Evolutionary conservation across 2,888 invertebrate genomes (phyloP).

Genomic region (Mantis religiosa): DNA sequence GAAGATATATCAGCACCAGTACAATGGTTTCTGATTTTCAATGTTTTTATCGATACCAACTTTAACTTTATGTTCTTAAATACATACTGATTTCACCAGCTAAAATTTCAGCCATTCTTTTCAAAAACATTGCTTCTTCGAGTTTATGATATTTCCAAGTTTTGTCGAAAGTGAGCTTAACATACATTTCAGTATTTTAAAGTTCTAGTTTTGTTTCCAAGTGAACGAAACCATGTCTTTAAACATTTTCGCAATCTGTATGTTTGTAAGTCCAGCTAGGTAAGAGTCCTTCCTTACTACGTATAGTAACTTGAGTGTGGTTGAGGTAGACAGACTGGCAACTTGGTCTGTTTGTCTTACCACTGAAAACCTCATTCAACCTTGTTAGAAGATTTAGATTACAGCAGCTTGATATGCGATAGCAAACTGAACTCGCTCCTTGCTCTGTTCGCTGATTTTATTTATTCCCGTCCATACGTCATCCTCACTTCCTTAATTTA

Average conservation of each 20-base stretch:
- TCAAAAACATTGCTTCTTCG: no score
- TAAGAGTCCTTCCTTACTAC: not conserved
- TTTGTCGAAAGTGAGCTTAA: no score
- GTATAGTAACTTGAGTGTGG: not conserved
- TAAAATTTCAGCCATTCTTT: no score
- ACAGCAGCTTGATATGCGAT: not conserved
- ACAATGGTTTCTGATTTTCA: no score
- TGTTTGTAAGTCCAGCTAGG: not conserved
- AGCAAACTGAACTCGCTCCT: not conserved
- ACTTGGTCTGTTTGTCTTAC: not conserved
- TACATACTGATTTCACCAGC: no score
- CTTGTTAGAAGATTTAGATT: not conserved
- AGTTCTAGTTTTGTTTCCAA: no score
- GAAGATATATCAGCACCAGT: no score
- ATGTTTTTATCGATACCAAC: no score
- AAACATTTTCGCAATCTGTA: not conserved
- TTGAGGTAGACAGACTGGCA: not conserved
- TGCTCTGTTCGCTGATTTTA: not conserved
- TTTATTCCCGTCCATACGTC: not conserved
- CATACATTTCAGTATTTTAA: no score
- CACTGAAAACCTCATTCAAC: not conserved
- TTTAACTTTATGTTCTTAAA: no score
- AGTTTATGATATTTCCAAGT: no score
- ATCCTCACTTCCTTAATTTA: not conserved
- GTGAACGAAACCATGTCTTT: not conserved